These are phyloP conservation scores for Sciaenops ocellatus DNA, from an alignment of 2,797 vertebrate species.

Conservation along the genomic window DNA sequence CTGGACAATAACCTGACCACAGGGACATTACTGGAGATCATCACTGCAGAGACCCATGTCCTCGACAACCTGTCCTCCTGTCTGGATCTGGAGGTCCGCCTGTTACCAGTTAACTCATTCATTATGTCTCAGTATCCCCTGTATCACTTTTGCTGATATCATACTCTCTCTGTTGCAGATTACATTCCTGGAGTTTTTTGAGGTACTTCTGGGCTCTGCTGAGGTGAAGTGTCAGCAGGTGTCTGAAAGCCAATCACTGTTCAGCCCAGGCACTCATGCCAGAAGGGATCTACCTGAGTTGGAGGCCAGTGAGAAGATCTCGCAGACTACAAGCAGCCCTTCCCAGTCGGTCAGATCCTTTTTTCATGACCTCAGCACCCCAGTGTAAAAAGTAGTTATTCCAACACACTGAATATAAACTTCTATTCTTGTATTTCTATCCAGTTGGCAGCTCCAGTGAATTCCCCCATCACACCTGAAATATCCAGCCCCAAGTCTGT, in stretches of 20 bases:
- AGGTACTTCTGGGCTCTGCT: conserved; percentile 90
- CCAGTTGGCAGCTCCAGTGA: conserved; percentile 23
- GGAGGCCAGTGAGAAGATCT: conserved; percentile 12
- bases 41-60: conserved; percentile 82
- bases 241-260: neutral
- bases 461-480: conserved; percentile 20
- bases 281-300: neutral
- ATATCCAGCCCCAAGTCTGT: conserved; percentile 20
- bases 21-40: conserved; percentile 83
- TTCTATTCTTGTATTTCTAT: neutral
- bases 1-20: conserved; percentile 86
- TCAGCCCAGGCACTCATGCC: neutral
- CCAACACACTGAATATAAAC: neutral
- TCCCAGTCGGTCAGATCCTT: conserved; percentile 52
- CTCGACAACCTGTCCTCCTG: conserved; percentile 55
- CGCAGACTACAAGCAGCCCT: neutral
- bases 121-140: neutral
- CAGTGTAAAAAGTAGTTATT: neutral
- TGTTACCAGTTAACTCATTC: neutral
- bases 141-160: no score
- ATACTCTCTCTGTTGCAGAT: conserved; percentile 83
- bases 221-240: conserved; percentile 72
- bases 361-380: neutral
- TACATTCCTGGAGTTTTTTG: conserved; percentile 95
- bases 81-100: conserved; percentile 88